Conservation (phyloP, 2,113 vertebrate genomes). For the Aegithalos caudatus region DNA sequence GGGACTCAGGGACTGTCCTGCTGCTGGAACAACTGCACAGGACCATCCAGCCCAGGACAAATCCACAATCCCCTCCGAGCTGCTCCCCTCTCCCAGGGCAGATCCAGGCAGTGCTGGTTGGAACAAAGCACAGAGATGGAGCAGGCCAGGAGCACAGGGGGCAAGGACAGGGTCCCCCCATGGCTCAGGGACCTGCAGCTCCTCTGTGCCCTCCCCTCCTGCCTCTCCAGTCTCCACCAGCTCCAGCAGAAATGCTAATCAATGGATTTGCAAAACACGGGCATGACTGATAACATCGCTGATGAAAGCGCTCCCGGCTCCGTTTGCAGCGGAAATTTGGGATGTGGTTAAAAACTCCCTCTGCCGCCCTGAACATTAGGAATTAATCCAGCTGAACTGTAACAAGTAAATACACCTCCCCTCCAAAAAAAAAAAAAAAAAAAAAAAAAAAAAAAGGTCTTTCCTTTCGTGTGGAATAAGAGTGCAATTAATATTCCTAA, state of each 20-base stretch:
- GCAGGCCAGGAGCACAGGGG: neutral
- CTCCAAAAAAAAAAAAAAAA: neutral
- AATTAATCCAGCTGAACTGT: conserved; percentile 24
- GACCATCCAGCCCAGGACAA: neutral
- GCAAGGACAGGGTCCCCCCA: neutral
- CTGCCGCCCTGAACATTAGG: neutral
- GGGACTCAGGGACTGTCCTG: neutral
- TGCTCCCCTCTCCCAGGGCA: neutral
- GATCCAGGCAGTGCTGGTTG: fast-evolving
- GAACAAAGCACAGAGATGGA: neutral
- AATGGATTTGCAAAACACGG: conserved; percentile 8
- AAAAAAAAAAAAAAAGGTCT: neutral
- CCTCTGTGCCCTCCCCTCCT: neutral
- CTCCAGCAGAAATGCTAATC: conserved; percentile 44
- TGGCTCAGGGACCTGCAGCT: neutral
- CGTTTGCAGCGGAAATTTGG: neutral
- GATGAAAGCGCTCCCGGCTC: neutral
- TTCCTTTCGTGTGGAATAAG: conserved; percentile 7
- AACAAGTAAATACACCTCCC: conserved; percentile 26
- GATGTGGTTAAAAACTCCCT: conserved; percentile 31
- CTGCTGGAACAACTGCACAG: neutral
- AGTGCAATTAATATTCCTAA: conserved; percentile 48
- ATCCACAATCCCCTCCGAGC: fast-evolving
- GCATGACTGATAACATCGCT: neutral
- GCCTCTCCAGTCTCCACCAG: neutral